Evolutionary conservation across 1,140 invertebrate genomes (phyloP), one percentile per base, ranked within the genome.

Genomic region (Leptopilina boulardi): DNA sequence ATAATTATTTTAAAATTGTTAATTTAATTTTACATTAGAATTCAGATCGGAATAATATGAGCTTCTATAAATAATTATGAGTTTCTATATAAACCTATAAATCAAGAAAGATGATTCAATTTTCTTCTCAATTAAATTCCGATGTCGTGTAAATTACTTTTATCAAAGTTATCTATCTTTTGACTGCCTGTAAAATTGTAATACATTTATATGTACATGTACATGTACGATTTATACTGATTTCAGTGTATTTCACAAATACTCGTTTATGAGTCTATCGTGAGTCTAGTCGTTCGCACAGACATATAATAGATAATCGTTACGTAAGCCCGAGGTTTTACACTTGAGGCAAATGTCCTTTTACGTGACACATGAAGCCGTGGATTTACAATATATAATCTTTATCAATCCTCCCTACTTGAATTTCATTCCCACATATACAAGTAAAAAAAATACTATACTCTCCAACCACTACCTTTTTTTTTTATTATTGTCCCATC

Each of bases 221-320:
- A 30, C n/a, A n/a, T n/a, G n/a, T 66, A 34, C 21, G 59, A 66
- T 30, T 30, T 30, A n/a, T n/a, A 23, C 26, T 66, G 59, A 34
- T 66, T 66, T 26, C 10, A 30, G 59, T 66, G 26, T 66, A 8
- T 66, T 66, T 30, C 59, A 30, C 56, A 66, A 66, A 30, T 66
- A 66, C 59, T 66, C 26, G 26, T 66, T 66, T 15, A 66, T 5
- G 13, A 13, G 84, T 83, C 82, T 84, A 81, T 83, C 75, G 80
- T 21, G 79, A 81, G 85, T 86, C 83, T 85, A 81, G 77, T 74
- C 80, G 47, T 41, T 54, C 74, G 47, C 70, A 44, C 9, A 38
- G 34, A 6, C 13, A 73, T 51, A 51, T 71, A 71, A 81, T 81
- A 79, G 79, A 83, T 85, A 83, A 85, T 84, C 76, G 21, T 85